phyloP scores from a whole-genome alignment of 2,797 vertebrate genomes.

The Neopelma chrysocephalum region DNA sequence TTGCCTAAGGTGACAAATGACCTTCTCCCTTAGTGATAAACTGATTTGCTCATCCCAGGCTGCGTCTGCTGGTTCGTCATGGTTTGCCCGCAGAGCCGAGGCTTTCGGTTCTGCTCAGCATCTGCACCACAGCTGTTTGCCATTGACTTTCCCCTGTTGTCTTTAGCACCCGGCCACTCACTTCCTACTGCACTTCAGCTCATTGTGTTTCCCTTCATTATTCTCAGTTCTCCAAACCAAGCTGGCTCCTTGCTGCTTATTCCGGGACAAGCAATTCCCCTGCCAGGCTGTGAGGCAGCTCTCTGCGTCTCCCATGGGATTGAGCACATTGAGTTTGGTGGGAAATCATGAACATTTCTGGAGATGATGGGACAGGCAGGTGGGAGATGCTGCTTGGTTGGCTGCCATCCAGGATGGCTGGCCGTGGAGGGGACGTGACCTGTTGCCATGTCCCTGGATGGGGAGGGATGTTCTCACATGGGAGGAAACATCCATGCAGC shows the following conservation, averaged over 20 bases:
- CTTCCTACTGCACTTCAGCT: background rate
- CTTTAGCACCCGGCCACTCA: background rate
- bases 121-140: constrained; percentile 52
- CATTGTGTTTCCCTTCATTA: background rate
- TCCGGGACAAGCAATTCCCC: background rate
- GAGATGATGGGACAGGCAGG: background rate
- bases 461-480: background rate
- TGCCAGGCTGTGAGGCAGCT: background rate
- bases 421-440: background rate
- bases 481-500: background rate
- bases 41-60: background rate
- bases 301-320: rapidly evolving
- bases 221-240: background rate
- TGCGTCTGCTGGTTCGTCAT: background rate
- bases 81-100: background rate
- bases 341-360: background rate
- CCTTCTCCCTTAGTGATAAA: constrained; percentile 9
- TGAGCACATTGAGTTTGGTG: background rate
- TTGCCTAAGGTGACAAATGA: constrained; percentile 42
- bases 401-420: background rate
- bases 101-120: constrained; percentile 17
- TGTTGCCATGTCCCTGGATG: rapidly evolving
- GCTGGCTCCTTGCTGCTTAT: background rate
- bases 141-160: constrained; percentile 5
- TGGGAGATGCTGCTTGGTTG: background rate